Evolutionary conservation across 2,113 vertebrate species (phyloP).

Genomic region (Tupaia chinensis): DNA sequence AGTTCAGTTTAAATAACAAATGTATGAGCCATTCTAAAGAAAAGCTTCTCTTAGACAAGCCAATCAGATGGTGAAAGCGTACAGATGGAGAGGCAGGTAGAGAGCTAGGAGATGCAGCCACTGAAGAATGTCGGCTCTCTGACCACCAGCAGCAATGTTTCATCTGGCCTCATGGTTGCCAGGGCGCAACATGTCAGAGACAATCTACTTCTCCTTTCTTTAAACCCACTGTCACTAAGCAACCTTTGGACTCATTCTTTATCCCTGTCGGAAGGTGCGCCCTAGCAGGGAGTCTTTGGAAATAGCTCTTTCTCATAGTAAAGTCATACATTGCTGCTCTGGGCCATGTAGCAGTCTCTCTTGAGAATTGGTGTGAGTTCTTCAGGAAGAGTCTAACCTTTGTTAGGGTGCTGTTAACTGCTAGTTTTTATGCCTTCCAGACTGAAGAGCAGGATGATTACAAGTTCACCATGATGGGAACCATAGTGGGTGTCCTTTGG

Average conservation of each 20-base stretch:
- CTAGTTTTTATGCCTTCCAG: background rate
- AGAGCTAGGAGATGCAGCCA: background rate
- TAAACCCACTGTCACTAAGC: background rate
- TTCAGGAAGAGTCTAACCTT: background rate
- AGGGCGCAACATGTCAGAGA: too few relatives aligned
- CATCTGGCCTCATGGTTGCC: rapidly evolving
- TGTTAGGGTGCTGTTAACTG: background rate
- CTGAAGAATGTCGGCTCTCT: background rate
- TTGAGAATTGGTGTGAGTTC: background rate
- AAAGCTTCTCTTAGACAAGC: background rate
- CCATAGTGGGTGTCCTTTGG: too few relatives aligned
- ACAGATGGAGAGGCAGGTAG: background rate
- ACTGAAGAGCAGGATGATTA: background rate
- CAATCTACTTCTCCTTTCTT: background rate
- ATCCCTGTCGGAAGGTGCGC: background rate
- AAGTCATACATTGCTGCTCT: background rate
- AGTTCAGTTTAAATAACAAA: background rate
- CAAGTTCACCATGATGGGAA: background rate
- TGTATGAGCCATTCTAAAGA: background rate
- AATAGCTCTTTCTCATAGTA: background rate
- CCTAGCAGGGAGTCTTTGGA: rapidly evolving
- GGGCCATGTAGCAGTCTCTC: background rate
- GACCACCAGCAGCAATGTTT: background rate
- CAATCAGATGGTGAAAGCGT: background rate
- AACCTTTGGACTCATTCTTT: background rate